Evolutionary conservation across 2,113 vertebrate genomes (phyloP), one percentile per base, ranked within the genome.

Genomic region (Rhea pennata): DNA sequence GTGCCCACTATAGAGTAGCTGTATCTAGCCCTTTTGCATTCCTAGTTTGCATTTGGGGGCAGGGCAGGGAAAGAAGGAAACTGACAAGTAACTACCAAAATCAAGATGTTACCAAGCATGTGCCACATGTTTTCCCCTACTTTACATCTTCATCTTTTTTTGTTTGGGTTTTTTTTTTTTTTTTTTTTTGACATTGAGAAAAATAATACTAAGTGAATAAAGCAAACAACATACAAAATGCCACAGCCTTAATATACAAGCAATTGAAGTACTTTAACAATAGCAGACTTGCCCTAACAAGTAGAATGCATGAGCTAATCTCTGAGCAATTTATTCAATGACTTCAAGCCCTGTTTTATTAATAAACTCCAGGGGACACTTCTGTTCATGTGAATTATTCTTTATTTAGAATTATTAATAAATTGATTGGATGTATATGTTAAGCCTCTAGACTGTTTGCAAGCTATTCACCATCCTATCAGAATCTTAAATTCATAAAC

Each of bases 381-480:
- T 95, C 95, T 88, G 94, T 82, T 88, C 81, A 71, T 54, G 21
- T 79, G 23, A 91, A 93, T 96, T 93, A 93, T 92, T 69, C 39
- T 61, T 94, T 82, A 82, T 53, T 69, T 79, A 84, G 62, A 87
- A 73, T 78, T 84, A 78, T 88, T 92, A 96, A 92, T 93, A 90
- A 80, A 85, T 92, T 62, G 50, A 88, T 91, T 70, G 36, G 58
- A 70, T 59, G 66, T 59, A 72, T 36, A 87, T 22, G 36, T 42
- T 92, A 23, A 66, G 53, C 77, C 62, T 93, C 66, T 87, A 94
- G 50, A 89, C 48, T 89, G 80, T 86, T 82, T 10, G 3, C 77
- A 73, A 92, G 87, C 80, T 78, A 87, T 89, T 26, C 88, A 71
- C 66, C 36, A 92, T 66, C 58, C 64, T 48, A 77, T 27, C 46